Evolutionary conservation across 2,113 vertebrate genomes (phyloP), one percentile per base, ranked within the genome.

Genomic region (Oncorhynchus keta): DNA sequence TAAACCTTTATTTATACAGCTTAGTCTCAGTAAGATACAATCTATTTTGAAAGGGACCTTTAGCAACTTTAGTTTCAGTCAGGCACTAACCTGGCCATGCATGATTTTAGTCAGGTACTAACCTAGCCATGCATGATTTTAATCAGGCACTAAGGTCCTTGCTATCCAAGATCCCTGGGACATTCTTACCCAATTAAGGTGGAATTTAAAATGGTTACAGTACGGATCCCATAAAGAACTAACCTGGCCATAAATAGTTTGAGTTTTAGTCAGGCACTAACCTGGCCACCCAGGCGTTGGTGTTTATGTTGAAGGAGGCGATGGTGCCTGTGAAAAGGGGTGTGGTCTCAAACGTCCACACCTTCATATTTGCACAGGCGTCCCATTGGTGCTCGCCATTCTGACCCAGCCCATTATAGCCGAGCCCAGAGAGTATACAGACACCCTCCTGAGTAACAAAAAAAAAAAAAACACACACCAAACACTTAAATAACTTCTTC

Each of bases 271-370:
- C 5, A 28, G 22, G 6, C 66, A 87, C 95, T 95, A 62, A 99
- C 98, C 96, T 97, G 75, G 97, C 94, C 55, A 95, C 95, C 98
- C 98, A 99, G 32, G 95, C 92, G 0, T 99, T 99, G 45, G 97
- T 99, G 91, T 99, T 99, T 87, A 93, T 98, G 92, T 99, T 99
- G 94, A 99, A 99, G 9, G 97, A 97, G 16, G 91, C 82, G 20
- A 99, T 99, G 76, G 97, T 99, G 78, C 97, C 97, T 0, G 91
- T 95, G 82, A 99, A 99, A 11, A 95, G 93, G 0, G 97, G 96
- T 0, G 94, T 97, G 20, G 97, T 98, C 90, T 99, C 98, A n/a
- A 95, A 99, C 62, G 95, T 86, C 96, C 96, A 97, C 86, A 99
- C 92, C 87, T 95, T 97, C 95, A 99, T 97, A 81, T 99, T 99